Evolutionary conservation across 2,797 vertebrate genomes (phyloP).

Genomic region (Platyrinchus mystaceus): DNA sequence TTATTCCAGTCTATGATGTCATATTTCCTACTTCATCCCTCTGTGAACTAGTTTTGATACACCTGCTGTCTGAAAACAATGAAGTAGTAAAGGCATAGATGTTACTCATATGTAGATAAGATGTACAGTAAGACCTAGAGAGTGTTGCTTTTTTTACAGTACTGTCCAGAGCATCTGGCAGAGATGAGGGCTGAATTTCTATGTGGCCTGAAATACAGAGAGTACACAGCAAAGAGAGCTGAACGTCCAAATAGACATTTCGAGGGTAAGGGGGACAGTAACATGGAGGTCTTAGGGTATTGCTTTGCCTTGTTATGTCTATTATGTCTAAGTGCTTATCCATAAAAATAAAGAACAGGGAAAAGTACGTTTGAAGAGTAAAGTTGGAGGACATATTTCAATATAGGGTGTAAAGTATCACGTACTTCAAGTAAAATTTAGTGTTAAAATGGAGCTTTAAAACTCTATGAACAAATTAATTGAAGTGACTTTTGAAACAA

Average conservation of each 20-base stretch:
- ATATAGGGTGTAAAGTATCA: background rate
- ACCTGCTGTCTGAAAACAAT: background rate
- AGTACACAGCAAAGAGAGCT: background rate
- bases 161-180: background rate
- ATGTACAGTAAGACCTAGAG: background rate
- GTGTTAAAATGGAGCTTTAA: background rate
- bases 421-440: background rate
- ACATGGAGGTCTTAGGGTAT: background rate
- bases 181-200: background rate
- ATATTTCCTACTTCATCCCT: background rate
- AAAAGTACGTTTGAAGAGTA: background rate
- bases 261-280: background rate
- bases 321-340: background rate
- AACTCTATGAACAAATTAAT: background rate
- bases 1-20: background rate
- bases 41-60: background rate
- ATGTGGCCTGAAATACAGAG: background rate
- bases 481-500: background rate
- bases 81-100: background rate
- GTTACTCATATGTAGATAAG: background rate
- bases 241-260: background rate
- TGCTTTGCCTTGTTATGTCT: background rate
- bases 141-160: background rate
- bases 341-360: background rate
- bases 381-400: background rate